Evolutionary conservation across 2,797 vertebrate genomes (phyloP), one percentile per base, ranked within the genome.

Genomic region (Pipistrellus nathusii): DNA sequence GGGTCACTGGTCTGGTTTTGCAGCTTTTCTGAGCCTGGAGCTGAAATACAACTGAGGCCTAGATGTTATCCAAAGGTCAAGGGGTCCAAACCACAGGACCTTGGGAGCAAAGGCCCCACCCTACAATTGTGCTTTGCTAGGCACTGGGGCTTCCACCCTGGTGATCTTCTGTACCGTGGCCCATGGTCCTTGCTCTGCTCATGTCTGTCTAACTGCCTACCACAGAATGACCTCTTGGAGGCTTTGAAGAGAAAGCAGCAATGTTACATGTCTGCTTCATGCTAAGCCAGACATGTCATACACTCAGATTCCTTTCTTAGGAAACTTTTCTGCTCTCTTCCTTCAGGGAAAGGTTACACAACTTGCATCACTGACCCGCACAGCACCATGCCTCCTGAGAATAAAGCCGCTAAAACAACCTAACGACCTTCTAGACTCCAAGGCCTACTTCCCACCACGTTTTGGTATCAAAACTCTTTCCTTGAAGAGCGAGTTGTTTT

Each of bases 371-470:
- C 75, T 73, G 35, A 85, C 96, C 85, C 53, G 88, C 94, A 95
- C 97, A 91, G 14, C 77, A 55, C 97, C 95, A 76, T 97, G 97
- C 90, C 97, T 96, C 97, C 95, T 64, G 95, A 97, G 75, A 98
- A 98, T 98, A 98, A 98, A 98, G 98, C 98, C 97, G 93, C 88
- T 97, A 23, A 96, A 98, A 98, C 97, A 76, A 62, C 59, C 59
- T 62, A 27, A 62, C 59, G 27, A 35, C 82, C 48, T 77, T 53
- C 30, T 35, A 77, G 48, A 97, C 97, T 96, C 27, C 80, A 96
- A 25, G 75, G 21, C 98, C 98, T 97, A 95, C 97, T 98, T 98
- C 97, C 96, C 96, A 96, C 94, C 97, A 97, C 95, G 12, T 97
- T 97, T 96, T 91, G 93, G 96, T 96, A 81, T 93, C 48, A 0